Evolutionary conservation across 2,797 vertebrate genomes (phyloP), one percentile per base, ranked within the genome.

Genomic region (Rallus crepitans): DNA sequence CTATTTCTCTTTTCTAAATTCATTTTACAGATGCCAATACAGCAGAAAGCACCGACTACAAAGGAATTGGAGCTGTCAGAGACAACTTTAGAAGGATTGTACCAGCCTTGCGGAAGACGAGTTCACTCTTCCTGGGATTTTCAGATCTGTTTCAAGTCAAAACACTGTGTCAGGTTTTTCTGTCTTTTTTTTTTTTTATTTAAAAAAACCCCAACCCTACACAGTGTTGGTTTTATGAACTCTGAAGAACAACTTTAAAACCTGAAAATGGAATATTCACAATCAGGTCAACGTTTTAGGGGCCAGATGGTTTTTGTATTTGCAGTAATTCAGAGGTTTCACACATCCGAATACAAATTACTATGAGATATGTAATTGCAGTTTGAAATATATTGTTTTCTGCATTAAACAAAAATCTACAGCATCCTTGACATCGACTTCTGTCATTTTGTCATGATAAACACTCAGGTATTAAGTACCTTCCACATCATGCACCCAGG

Each of bases 401-500:
- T 86, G 81, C 83, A 86, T 97, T 53, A 95, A 94, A 95, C 71
- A 95, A 78, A 87, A 95, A 92, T 81, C 94, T 84, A 85, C 76
- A 50, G 89, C 94, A 94, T 45, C 83, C 37, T 35, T 94, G 87
- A 96, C 94, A 97, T 83, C 71, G 15, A 96, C 96, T 97, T 96
- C 97, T 98, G 97, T 97, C 97, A 98, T 96, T 98, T 95, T 98
- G 98, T 97, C 97, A 96, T 81, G 90, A 98, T 95, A 98, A 98
- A 98, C 95, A 96, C 76, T 97, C 96, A 95, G 92, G 94, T 95
- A 95, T 96, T 96, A 97, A 96, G 85, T 87, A 91, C 68, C 96
- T 96, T 96, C 95, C 91, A 97, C 90, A 96, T 98, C 98, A 96
- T 88, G 95, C 96, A 97, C 96, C 93, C 96, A 97, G 98, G 98